Base-by-base conservation (phyloP, 2,797 vertebrate species). In the Chiroxiphia lanceolata region DNA sequence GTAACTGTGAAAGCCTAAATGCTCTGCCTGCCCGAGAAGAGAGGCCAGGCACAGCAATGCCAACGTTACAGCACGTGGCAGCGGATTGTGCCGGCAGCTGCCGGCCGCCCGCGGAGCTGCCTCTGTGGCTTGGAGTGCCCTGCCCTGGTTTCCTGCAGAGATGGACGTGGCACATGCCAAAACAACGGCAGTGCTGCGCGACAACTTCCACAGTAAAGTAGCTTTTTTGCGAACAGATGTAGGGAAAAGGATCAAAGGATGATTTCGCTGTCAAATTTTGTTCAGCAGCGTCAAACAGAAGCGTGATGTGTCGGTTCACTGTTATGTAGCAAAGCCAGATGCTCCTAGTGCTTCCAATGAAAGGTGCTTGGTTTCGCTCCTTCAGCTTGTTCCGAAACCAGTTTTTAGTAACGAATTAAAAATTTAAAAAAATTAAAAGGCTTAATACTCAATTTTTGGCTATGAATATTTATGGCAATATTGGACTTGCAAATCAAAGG, bases 401-500 rank as follows among this genome's bases (percentile, higher is more conserved):
- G 42, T 16, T 78, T 89, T 72, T 6, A 54, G 78, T 27, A 50
- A 56, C 44, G 86, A 89, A 91, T 75, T 77, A 83, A 80, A 88
- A 59, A 65, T 77, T 2, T 1, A 44, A 51, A 75, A 81, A 77
- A 81, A 79, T 45, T 27, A 61, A 56, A 56, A 45, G 57, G 13
- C 48, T 92, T 69, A 75, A 48, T 89, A 40, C 59, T 89, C 8
- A 7, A 22, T 69, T 60, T 53, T 86, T 61, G 56, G 53, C 79
- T 75, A 92, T 97, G 96, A 96, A 97, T 97, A 97, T 97, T 94
- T 96, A 96, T 92, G 63, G 18, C 2, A 29, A 56, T 40, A 89
- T 89, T 83, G 72, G 91, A 96, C 97, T 96, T 97, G 95, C 93
- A 97, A 95, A 97, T 94, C 87, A 64, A 64, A 44, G 87, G 87